Conservation (phyloP, 1,140 invertebrate genomes). For the Aphidius gifuensis region DNA sequence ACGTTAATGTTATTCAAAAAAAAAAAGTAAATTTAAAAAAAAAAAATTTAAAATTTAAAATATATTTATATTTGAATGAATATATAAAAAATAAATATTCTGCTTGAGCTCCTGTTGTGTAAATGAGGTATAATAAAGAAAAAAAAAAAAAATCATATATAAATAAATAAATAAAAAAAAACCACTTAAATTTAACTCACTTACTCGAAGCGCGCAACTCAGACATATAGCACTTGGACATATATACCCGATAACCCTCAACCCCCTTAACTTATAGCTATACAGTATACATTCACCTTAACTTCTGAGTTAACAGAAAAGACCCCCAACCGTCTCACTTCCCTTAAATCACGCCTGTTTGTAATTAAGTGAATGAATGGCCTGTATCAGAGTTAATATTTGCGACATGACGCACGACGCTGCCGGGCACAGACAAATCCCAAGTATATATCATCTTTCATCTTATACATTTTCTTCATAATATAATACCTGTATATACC, state of each 20-base stretch:
- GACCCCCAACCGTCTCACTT: constrained; percentile 47
- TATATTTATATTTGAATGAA: no score
- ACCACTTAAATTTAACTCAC: no score
- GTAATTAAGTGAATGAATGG: constrained; percentile 59
- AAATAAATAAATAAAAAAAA: no score
- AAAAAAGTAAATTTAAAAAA: no score
- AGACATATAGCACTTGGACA: constrained; percentile 10
- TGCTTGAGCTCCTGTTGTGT: constrained; percentile 43
- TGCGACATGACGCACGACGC: constrained; percentile 55
- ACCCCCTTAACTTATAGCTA: not conserved
- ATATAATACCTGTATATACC: no score
- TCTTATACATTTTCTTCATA: no score
- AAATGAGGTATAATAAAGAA: constrained; percentile 52
- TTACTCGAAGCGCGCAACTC: not conserved
- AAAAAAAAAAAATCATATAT: constrained; percentile 25
- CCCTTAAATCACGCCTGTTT: constrained; percentile 57
- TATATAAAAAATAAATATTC: not conserved
- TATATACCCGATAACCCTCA: not conserved
- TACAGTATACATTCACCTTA: not conserved
- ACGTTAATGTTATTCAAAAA: no score
- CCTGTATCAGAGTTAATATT: constrained; percentile 58
- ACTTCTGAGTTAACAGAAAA: not conserved
- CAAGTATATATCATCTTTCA: constrained; percentile 48
- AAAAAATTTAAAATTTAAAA: no score
- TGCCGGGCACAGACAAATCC: constrained; percentile 53